Evolutionary conservation across 1,140 invertebrate species (phyloP), one percentile per base, ranked within the genome.

Genomic region (Zeugodacus cucurbitae): DNA sequence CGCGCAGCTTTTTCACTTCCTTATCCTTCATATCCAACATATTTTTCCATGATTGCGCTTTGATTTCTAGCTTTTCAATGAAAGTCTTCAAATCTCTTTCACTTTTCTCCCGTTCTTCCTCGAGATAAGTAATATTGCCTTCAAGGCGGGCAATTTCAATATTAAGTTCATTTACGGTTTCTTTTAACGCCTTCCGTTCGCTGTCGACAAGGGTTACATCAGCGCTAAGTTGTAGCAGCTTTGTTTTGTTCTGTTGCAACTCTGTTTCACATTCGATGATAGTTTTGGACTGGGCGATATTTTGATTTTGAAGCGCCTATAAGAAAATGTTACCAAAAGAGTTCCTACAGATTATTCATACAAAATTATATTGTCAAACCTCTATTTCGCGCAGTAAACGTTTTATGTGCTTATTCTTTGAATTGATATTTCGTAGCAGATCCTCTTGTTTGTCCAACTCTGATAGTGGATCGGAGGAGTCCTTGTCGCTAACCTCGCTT

Each of bases 381-480:
- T 93, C 93, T 29, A 93, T 93, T 88, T 93, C 93, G 0, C 91
- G 89, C 0, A 93, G 87, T 17, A 93, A 86, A 8, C 93, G 89
- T 70, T 93, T 93, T 14, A 93, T 93, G 86, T 93, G 93, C n/a
- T 93, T 93, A 86, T 93, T 93, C 32, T 93, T 93, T 6, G 90
- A 86, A 59, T 92, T 91, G 3, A 93, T 93, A 54, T 93, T 93
- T 1, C 90, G 90, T n/a, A 93, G 89, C 3, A 93, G 88, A n/a
- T 93, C 89, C 48, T 93, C 91, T 85, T 93, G 92, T 29, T 91
- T 91, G 78, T 93, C 93, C 86, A 93, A 59, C 48, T 93, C 93
- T 8, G 93, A 93, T 0, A 93, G 70, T 0, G 91, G 93, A 89
- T 93, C 93, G 44, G 92, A 92, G 0, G 93, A 93, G 82, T 93